Conservation (phyloP, 2,888 invertebrate species). For the Drosophila incognita region DNA sequence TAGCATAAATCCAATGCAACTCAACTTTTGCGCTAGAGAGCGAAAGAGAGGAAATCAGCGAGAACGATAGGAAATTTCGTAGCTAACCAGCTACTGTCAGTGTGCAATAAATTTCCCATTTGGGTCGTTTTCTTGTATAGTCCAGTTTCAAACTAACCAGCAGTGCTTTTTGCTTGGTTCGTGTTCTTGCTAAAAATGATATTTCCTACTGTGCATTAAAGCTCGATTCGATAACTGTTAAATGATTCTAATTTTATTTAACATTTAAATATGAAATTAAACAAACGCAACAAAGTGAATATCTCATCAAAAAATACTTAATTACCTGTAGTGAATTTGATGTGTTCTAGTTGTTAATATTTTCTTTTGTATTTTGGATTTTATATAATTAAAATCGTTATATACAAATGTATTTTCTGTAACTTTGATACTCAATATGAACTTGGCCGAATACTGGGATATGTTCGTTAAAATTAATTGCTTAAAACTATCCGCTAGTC, state of each 20-base stretch:
- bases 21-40: neutral
- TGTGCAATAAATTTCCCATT: conserved; percentile 6
- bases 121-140: neutral
- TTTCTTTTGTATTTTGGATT: neutral
- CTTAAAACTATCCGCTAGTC: conserved; percentile 15
- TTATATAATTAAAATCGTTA: conserved; percentile 28
- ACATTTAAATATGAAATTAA: neutral
- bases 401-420: conserved; percentile 24
- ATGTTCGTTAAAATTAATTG: conserved; percentile 29
- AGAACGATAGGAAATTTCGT: neutral
- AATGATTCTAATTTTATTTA: neutral
- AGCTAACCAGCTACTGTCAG: conserved; percentile 31
- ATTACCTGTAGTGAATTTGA: neutral
- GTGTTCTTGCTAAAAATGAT: conserved; percentile 14
- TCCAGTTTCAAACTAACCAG: neutral
- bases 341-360: neutral
- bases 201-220: conserved; percentile 12
- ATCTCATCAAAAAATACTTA: neutral
- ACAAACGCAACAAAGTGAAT: too few species aligned
- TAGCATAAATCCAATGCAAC: neutral
- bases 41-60: conserved; percentile 25
- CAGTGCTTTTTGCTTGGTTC: neutral
- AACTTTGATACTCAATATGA: conserved; percentile 23
- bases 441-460: conserved; percentile 35
- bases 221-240: neutral